Evolutionary conservation across 2,888 invertebrate genomes (phyloP), one percentile per base, ranked within the genome.

Genomic region (Cynaeus angustus): DNA sequence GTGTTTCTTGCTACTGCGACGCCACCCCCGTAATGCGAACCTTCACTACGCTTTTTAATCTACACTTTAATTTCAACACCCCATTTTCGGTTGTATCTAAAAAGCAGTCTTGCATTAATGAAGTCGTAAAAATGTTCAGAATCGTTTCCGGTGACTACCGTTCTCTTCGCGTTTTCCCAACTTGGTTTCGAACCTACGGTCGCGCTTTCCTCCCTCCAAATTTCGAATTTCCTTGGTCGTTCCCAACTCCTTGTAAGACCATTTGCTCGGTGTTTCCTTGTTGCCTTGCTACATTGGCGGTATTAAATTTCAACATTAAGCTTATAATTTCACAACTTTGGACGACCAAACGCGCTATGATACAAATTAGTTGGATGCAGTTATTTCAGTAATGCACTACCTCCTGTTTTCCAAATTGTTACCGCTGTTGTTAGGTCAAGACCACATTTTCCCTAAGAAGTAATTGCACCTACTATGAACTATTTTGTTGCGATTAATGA

Each of bases 41-140:
- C 72, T 72, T 71, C 71, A 74, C 75, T 75, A 74, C 81, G 81
- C 81, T 85, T 84, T 85, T 85, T 84, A 84, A 84, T 84, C 83
- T 83, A 78, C 81, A 75, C 82, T 83, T 83, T 83, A 83, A 84
- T 85, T 85, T 83, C 83, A 83, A 83, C 83, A 84, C 83, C 83
- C 84, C 81, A 81, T 84, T 84, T 82, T 81, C 81, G 82, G 83
- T 81, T 83, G 80, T 82, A 80, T 80, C 79, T 79, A 77, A 80
- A 81, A 80, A 79, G 79, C 79, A 74, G 77, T 75, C 77, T 77
- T 79, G 82, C 81, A 81, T 84, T 83, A 84, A 85, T 84, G 83
- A 83, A 83, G 83, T 81, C 80, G 82, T 84, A 83, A 84, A 84
- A 83, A 82, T 83, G 83, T 82, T 79, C 77, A 71, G 72, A 73